phyloP scores from a whole-genome alignment of 2,797 vertebrate species.

The Carcharodon carcharias region DNA sequence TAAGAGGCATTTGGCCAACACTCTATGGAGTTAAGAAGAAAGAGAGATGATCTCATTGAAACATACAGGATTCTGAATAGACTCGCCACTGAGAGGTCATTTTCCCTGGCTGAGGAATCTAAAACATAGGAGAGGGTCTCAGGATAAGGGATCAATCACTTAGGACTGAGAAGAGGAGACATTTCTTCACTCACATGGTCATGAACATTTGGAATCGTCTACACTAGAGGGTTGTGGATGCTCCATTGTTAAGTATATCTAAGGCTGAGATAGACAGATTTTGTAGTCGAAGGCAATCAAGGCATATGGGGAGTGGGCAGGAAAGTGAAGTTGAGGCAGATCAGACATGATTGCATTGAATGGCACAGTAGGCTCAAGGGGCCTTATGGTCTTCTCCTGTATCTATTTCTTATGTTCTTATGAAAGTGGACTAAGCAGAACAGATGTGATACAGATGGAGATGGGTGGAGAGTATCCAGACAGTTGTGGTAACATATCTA shows the following conservation, averaged over 20 bases:
- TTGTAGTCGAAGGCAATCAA: not conserved
- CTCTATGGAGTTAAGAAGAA: too few relatives aligned
- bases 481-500: not conserved
- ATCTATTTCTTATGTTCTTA: not conserved
- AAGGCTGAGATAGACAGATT: not conserved
- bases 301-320: not conserved
- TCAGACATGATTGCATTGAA: not conserved
- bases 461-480: not conserved
- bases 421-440: not conserved
- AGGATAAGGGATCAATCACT: not conserved
- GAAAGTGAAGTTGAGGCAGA: not conserved
- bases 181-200: not conserved
- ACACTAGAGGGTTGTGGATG: not conserved
- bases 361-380: not conserved
- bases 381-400: not conserved
- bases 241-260: not conserved
- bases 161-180: not conserved
- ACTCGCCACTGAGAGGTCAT: too few relatives aligned
- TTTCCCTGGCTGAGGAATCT: not conserved
- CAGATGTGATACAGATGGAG: not conserved
- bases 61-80: too few relatives aligned
- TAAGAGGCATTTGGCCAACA: not conserved
- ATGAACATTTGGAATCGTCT: not conserved
- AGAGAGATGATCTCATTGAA: too few relatives aligned
- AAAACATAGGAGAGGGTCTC: not conserved